Base-by-base conservation (phyloP, 2,797 vertebrate genomes). In the Halcyon leucocephala region DNA sequence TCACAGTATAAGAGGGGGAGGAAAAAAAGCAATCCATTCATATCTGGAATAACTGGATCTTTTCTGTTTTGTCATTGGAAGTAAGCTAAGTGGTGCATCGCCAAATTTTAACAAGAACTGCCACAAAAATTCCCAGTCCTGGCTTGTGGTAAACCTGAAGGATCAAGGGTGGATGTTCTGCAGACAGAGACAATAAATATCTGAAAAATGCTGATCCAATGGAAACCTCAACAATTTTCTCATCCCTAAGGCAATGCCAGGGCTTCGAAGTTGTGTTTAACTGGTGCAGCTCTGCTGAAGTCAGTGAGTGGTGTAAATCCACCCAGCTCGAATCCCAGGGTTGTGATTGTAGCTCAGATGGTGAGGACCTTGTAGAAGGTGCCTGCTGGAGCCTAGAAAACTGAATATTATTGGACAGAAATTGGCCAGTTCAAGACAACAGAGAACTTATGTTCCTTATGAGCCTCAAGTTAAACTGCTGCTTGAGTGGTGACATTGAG, bases 81-180 rank as follows among this genome's bases (percentile, higher is more conserved):
- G 4, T 26, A 64, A 37, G 11, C 29, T 33, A 37, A 84, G 64
- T 31, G 52, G 4, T 52, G 2, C 19, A 18, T 6, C 82, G 79
- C 29, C 52, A 74, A 48, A 51, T 72, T 78, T 81, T 72, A 87
- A 48, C 29, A 42, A 64, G 52, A 94, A 42, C 14, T 80, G 46
- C 61, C 61, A 83, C 57, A 74, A 35, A 82, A 82, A 49, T n/a
- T 91, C 8, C 29, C 4, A 15, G 15, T 57, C 44, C 37, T 89
- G 46, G 12, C 12, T 82, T 90, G 52, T 76, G 80, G 73, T 64
- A 70, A 85, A 70, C 60, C 64, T 85, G 69, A 83, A 71, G 79
- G 46, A 61, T 74, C 51, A 31, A 69, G 29, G 44, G 29, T 94
- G 69, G 61, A 20, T 74, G 31, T 57, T 73, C 54, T 73, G 46